Conservation (phyloP, 2,888 invertebrate genomes). For the Eilema griseolum region DNA sequence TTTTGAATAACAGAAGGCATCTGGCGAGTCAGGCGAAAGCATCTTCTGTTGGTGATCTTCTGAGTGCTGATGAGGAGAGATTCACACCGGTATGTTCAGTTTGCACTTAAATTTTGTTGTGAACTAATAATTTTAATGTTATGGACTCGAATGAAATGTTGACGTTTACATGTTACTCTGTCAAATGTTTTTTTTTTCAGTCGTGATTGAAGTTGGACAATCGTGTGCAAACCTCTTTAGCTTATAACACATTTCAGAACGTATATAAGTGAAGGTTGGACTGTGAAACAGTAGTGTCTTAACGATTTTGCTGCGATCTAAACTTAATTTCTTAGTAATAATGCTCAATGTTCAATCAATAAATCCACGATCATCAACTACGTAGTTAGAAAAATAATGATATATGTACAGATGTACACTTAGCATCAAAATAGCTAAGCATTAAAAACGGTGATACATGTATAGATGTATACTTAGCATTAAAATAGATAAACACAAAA, state of each 20-base stretch:
- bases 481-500: neutral
- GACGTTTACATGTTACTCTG: slow-evolving; percentile 10
- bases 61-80: slow-evolving; percentile 79
- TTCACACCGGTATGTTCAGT: slow-evolving; percentile 72
- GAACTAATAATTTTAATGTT: slow-evolving; percentile 33
- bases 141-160: neutral
- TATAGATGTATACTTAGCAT: neutral
- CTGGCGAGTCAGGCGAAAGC: slow-evolving; percentile 78
- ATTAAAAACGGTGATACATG: neutral
- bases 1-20: slow-evolving; percentile 79
- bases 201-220: neutral
- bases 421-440: neutral
- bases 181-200: slow-evolving; percentile 5
- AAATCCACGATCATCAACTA: neutral
- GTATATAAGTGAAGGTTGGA: neutral
- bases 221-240: slow-evolving; percentile 6
- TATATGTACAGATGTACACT: neutral
- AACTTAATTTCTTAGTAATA: neutral
- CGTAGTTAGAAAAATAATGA: neutral
- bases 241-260: neutral
- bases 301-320: neutral
- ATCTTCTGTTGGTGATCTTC: slow-evolving; percentile 83
- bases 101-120: slow-evolving; percentile 29
- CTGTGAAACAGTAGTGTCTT: neutral
- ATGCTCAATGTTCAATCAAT: slow-evolving; percentile 8